Base-by-base conservation (phyloP, 2,888 invertebrate genomes). In the Brachynemurus nebulosus region DNA sequence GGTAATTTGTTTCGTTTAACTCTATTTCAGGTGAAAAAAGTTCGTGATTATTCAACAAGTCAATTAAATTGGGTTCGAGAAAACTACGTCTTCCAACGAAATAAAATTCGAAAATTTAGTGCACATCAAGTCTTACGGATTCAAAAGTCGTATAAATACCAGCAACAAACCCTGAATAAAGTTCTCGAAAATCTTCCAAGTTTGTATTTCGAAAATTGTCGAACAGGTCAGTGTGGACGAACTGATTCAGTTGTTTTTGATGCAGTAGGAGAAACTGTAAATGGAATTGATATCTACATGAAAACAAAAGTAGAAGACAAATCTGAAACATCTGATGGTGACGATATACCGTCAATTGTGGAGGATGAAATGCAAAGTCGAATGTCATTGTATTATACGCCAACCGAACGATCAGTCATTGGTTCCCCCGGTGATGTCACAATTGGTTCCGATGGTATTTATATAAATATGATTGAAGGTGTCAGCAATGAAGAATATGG, bases 61-160 rank as follows among this genome's bases (percentile, higher is more conserved):
- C 92, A 93, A 65, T 70, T 95, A 55, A 89, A 89, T 65, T 88
- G 90, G 82, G 88, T 95, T 52, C 76, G 92, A 48, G 93, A 93
- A 63, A 92, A 91, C 66, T 95, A 95, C 67, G 86, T 92, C 60
- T 88, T 88, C 72, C 95, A 95, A 65, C 76, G 93, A 45, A 86
- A 91, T 65, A 85, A 91, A 65, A 90, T 95, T 51, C 74, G 92
- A 40, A 93, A 93, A 65, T 95, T 93, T 68, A 91, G 92, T 67
- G 82, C 89, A 16, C 89, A 90, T 60, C 92, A 95, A 65, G 79
- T 93, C 46, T 68, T 92, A 37, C 76, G 88, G 42, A 67, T 95
- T 36, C 78, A 92, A 21, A 92, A 93, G 63, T 89, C 91, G 8
- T 93, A 90, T 72, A 93, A 93, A 65, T 86, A 91, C 60, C 93